phyloP scores from a whole-genome alignment of 2,113 vertebrate species.

The Aptenodytes forsteri region DNA sequence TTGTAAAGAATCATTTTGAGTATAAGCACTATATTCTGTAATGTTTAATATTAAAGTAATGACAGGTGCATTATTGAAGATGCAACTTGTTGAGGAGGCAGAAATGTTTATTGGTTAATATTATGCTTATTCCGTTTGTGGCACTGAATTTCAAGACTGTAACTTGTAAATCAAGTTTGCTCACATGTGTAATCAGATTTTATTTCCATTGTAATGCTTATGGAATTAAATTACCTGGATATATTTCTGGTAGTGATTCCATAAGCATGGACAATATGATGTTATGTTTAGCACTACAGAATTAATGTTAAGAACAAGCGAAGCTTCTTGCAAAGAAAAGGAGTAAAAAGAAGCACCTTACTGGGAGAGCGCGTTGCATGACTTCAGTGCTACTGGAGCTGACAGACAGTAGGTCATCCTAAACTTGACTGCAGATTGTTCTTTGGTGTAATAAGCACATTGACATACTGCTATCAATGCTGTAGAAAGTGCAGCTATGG shows the following conservation, averaged over 20 bases:
- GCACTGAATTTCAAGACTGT: constrained; percentile 70
- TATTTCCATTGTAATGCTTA: constrained; percentile 63
- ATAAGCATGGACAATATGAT: constrained; percentile 30
- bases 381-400: background rate
- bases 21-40: constrained; percentile 49
- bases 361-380: background rate
- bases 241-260: constrained; percentile 28
- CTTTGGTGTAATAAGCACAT: constrained; percentile 62
- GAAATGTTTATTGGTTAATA: constrained; percentile 24
- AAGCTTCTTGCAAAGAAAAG: constrained; percentile 7
- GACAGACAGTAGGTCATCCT: background rate
- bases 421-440: constrained; percentile 57
- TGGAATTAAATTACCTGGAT: constrained; percentile 36
- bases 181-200: constrained; percentile 42
- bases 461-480: constrained; percentile 47
- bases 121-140: constrained; percentile 52
- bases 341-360: constrained; percentile 65
- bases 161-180: constrained; percentile 45
- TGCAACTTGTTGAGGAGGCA: constrained; percentile 36
- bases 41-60: constrained; percentile 33
- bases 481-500: constrained; percentile 55
- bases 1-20: constrained; percentile 42
- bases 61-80: constrained; percentile 37
- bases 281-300: constrained; percentile 23
- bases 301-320: background rate